Evolutionary conservation across 1,140 invertebrate genomes (phyloP).

Genomic region (Colletes gigas): DNA sequence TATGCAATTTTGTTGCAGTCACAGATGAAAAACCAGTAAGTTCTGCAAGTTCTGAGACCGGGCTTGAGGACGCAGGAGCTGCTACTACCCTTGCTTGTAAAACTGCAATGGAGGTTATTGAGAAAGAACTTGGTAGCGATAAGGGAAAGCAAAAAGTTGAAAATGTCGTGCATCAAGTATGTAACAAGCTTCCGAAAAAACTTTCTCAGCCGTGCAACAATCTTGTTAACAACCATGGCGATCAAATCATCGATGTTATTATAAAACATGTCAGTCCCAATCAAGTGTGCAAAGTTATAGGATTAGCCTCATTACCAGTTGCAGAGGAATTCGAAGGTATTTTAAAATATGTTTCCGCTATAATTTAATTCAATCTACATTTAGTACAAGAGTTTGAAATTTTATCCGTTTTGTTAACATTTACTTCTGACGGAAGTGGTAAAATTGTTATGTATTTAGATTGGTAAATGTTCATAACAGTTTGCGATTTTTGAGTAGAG

Average conservation of each 20-base stretch:
- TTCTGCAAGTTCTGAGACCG: too few species aligned
- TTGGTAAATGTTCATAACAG: too few species aligned
- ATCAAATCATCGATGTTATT: constrained; percentile 88
- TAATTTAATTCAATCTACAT: constrained; percentile 35
- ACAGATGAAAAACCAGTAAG: too few species aligned
- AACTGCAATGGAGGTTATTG: constrained; percentile 85
- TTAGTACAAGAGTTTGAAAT: too few species aligned
- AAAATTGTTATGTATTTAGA: too few species aligned
- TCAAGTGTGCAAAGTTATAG: constrained; percentile 87
- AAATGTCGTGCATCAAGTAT: constrained; percentile 86
- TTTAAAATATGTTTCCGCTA: constrained; percentile 28
- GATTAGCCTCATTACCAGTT: constrained; percentile 82
- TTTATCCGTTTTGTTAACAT: too few species aligned
- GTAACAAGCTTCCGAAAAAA: constrained; percentile 86
- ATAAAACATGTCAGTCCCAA: constrained; percentile 86
- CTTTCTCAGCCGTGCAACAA: constrained; percentile 86
- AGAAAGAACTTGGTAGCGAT: not conserved
- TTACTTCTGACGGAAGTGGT: too few species aligned
- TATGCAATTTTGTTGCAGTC: too few species aligned
- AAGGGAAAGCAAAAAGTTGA: constrained; percentile 89
- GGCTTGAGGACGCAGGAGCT: constrained; percentile 16
- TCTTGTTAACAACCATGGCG: constrained; percentile 91
- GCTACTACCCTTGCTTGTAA: constrained; percentile 86
- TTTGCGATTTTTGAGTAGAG: too few species aligned
- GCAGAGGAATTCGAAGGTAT: constrained; percentile 71